phyloP scores from a whole-genome alignment of 2,113 vertebrate species.

The Sciurus niger region DNA sequence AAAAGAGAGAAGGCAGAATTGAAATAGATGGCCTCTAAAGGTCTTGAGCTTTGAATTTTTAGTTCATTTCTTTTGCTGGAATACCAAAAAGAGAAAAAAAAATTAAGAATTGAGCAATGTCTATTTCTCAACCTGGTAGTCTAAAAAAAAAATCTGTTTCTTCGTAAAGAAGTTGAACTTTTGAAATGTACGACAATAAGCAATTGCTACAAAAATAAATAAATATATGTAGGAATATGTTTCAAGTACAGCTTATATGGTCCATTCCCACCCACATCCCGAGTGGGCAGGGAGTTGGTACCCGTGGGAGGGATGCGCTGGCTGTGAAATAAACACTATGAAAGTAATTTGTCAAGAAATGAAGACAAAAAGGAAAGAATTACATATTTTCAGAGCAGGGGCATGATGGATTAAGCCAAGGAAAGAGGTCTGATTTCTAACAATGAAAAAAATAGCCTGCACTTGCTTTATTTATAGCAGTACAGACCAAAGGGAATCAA shows the following conservation, averaged over 20 bases:
- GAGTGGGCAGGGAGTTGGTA: too few relatives aligned
- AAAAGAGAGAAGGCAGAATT: background rate
- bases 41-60: background rate
- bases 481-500: too few relatives aligned
- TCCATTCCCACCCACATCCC: background rate
- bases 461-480: too few relatives aligned
- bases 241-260: background rate
- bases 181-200: background rate
- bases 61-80: background rate
- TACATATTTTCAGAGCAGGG: too few relatives aligned
- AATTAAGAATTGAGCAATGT: background rate
- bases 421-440: too few relatives aligned
- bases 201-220: background rate
- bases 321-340: too few relatives aligned
- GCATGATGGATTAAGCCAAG: too few relatives aligned
- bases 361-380: too few relatives aligned
- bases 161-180: background rate
- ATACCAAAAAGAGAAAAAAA: background rate
- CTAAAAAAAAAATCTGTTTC: background rate
- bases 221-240: background rate
- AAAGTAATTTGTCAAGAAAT: too few relatives aligned
- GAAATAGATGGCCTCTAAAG: background rate
- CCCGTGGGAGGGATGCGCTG: too few relatives aligned
- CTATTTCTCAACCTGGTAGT: background rate
- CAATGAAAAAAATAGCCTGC: too few relatives aligned